phyloP scores from a whole-genome alignment of 2,888 invertebrate genomes.

The Lithophane leautieri region DNA sequence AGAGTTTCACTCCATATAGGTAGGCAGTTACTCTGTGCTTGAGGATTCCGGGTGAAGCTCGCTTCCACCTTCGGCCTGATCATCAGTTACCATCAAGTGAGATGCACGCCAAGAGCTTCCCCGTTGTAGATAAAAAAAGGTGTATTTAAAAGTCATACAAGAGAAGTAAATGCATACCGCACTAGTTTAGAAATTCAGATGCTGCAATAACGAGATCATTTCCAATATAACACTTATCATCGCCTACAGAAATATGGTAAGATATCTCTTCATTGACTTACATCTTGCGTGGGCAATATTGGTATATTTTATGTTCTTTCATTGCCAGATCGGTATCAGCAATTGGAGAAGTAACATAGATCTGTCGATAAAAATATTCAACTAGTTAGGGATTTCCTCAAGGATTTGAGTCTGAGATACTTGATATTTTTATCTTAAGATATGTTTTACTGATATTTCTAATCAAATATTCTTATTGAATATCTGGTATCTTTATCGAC shows the following conservation, averaged over 20 bases:
- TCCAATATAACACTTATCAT: conserved; percentile 14
- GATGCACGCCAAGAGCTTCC: too few relatives aligned
- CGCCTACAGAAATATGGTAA: conserved; percentile 32
- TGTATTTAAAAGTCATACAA: too few relatives aligned
- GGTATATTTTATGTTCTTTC: conserved; percentile 37
- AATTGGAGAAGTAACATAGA: conserved; percentile 36
- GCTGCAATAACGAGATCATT: neutral
- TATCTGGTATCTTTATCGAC: neutral
- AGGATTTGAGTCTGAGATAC: conserved; percentile 24
- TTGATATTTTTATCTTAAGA: conserved; percentile 25
- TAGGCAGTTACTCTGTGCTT: neutral
- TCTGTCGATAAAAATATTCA: conserved; percentile 38
- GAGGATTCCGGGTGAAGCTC: too few relatives aligned
- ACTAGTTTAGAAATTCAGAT: neutral
- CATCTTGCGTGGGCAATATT: conserved; percentile 42
- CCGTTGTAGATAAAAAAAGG: too few relatives aligned
- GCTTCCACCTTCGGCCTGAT: too few relatives aligned
- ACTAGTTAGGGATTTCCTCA: conserved; percentile 39
- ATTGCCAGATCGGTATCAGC: conserved; percentile 34
- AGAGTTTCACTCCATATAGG: neutral
- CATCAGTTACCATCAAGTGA: too few relatives aligned
- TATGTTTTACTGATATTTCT: neutral
- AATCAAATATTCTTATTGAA: neutral
- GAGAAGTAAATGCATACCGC: neutral
- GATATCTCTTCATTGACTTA: conserved; percentile 25